phyloP scores from a whole-genome alignment of 2,888 invertebrate genomes.

The Biston betularia region DNA sequence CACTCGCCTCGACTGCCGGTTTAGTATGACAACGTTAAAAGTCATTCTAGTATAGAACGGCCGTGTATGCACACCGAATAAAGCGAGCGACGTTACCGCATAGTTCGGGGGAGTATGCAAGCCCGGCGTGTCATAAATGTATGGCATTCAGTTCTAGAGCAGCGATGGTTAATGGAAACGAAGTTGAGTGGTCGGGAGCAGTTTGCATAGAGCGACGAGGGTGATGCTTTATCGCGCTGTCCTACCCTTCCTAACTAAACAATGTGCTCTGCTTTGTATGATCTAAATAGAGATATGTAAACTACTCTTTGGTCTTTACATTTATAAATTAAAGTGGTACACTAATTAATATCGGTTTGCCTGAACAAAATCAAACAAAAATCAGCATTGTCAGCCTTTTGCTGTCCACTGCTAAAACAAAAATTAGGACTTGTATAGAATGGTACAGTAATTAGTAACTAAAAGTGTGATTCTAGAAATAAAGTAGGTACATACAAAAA shows the following conservation, averaged over 20 bases:
- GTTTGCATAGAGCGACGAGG: conserved; percentile 26
- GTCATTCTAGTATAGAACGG: conserved; percentile 50
- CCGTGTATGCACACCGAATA: conserved; percentile 51
- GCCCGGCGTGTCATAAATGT: conserved; percentile 24
- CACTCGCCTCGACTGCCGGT: conserved; percentile 61
- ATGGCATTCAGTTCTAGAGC: conserved; percentile 33
- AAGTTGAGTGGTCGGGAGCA: conserved; percentile 28
- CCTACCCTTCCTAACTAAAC: conserved; percentile 30
- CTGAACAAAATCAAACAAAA: no score
- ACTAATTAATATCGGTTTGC: no score
- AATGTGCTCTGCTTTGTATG: conserved; percentile 17
- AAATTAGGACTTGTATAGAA: no score
- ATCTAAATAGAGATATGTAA: no score
- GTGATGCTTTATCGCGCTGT: conserved; percentile 37
- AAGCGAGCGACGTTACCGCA: conserved; percentile 14
- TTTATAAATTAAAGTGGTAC: no score
- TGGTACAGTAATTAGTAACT: no score
- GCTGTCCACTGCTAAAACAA: no score
- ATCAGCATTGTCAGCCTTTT: no score
- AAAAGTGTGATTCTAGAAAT: no score
- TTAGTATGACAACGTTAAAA: conserved; percentile 55
- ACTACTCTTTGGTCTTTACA: no score
- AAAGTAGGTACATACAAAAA: no score
- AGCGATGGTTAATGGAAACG: conserved; percentile 36
- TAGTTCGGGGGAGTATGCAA: conserved; percentile 23